Evolutionary conservation across 1,140 invertebrate genomes (phyloP).

Genomic region (Melipona quadrifasciata): DNA sequence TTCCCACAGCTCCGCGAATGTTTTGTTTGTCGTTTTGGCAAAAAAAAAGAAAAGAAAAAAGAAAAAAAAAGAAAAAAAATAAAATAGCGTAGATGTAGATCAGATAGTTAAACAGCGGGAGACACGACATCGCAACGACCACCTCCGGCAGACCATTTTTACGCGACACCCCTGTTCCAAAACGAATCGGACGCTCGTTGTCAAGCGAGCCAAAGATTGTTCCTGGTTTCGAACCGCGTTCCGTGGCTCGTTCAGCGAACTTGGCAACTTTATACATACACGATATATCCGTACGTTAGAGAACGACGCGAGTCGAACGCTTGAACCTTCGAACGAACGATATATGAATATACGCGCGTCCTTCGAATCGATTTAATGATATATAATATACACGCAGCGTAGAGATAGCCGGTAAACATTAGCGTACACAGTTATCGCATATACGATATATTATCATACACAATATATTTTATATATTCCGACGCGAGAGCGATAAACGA

Average conservation of each 20-base stretch:
- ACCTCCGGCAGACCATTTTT: slow-evolving; percentile 25
- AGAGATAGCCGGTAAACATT: slow-evolving; percentile 15
- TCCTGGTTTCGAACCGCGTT: not conserved
- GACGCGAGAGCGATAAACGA: not conserved
- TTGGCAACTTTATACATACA: not conserved
- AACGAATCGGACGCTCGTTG: slow-evolving; percentile 1
- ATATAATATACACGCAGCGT: slow-evolving; percentile 6
- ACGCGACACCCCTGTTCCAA: not conserved
- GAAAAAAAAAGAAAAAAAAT: too few species aligned
- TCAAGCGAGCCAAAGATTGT: not conserved
- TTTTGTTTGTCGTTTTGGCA: not conserved
- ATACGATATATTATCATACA: slow-evolving; percentile 39
- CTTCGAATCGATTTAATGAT: slow-evolving; percentile 14
- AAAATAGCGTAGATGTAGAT: not conserved
- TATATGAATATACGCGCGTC: not conserved
- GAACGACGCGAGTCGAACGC: not conserved
- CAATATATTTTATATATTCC: slow-evolving; percentile 48
- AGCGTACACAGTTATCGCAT: slow-evolving; percentile 24
- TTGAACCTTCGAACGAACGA: not conserved
- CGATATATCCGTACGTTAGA: not conserved
- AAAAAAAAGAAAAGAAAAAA: too few species aligned
- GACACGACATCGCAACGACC: slow-evolving; percentile 9
- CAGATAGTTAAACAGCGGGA: not conserved
- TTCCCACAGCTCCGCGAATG: not conserved
- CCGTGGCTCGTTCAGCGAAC: not conserved